Evolutionary conservation across 2,888 invertebrate genomes (phyloP), one percentile per base, ranked within the genome.

Genomic region (Scaptomyza flava): DNA sequence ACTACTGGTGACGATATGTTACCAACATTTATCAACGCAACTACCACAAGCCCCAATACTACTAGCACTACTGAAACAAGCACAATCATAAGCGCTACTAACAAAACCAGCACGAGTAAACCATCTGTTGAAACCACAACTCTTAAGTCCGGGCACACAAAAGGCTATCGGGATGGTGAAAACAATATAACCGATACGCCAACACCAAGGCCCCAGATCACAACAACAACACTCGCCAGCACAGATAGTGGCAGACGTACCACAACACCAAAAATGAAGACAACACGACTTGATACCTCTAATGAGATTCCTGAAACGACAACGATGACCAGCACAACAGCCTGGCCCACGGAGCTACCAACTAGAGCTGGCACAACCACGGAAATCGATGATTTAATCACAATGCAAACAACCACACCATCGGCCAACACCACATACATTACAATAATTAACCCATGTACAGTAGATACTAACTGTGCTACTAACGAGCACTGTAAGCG

Each of bases 391-490:
- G 81, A 73, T 36, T 52, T 74, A 33, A 48, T 74, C 27, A 76
- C 70, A 7, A 67, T 72, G 47, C 74, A 63, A 38, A 73, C 79
- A 42, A 81, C 89, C 38, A 86, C 86, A 64, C 91, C 83, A 47
- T 59, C 64, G 64, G 82, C 72, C 45, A 81, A 82, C 62, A 79
- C 72, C 27, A 89, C 87, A 64, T 77, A 79, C 72, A 87, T 81
- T 79, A 87, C 80, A 82, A 91, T 91, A 89, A 90, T 87, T 87
- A 91, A 90, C 86, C 82, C 91, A 83, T 95, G 95, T 93, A 92
- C 92, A 81, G 91, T 92, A 85, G 93, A 94, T 91, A 92, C 92
- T 84, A 94, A 95, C 89, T 95, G 95, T 91, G 92, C 92, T 77
- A 91, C 92, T 79, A 92, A 92, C 77, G 94, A 95, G 91, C 93